A percentile compares a stretch with the other conserved stretches of the same genome.
Evolutionary conservation across 2,888 invertebrate genomes (phyloP).

Genomic region (Patella caerulea): DNA sequence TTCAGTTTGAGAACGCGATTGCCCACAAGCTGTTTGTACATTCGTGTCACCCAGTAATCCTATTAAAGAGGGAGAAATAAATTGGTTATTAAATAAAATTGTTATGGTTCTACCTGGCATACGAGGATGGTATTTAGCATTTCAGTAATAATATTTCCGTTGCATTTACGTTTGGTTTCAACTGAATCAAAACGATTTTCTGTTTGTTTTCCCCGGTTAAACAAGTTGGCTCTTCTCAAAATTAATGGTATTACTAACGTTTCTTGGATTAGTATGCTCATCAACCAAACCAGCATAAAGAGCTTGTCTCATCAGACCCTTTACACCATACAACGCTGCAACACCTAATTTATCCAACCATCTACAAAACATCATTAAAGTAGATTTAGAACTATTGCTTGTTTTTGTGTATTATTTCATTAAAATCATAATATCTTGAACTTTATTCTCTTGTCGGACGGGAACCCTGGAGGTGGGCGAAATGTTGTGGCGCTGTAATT

Average conservation of each 20-base stretch:
- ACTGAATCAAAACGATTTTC: neutral
- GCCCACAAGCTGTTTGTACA: neutral
- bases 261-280: neutral
- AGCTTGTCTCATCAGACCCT: neutral
- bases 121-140: neutral
- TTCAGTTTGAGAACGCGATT: neutral
- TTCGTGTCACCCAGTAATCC: neutral
- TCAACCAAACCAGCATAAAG: neutral
- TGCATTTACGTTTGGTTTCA: neutral
- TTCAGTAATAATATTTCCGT: neutral
- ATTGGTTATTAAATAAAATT: too few relatives aligned
- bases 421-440: too few relatives aligned
- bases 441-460: too few relatives aligned
- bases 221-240: neutral
- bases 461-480: too few relatives aligned
- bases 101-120: neutral
- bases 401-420: too few relatives aligned
- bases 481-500: too few relatives aligned
- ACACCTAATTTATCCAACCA: slow-evolving; percentile 7
- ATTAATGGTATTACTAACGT: neutral
- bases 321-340: neutral
- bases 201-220: neutral
- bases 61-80: neutral
- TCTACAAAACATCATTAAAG: neutral
- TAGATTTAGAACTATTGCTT: neutral